Base-by-base conservation (phyloP, 2,113 vertebrate genomes). In the Leuciscus idus region DNA sequence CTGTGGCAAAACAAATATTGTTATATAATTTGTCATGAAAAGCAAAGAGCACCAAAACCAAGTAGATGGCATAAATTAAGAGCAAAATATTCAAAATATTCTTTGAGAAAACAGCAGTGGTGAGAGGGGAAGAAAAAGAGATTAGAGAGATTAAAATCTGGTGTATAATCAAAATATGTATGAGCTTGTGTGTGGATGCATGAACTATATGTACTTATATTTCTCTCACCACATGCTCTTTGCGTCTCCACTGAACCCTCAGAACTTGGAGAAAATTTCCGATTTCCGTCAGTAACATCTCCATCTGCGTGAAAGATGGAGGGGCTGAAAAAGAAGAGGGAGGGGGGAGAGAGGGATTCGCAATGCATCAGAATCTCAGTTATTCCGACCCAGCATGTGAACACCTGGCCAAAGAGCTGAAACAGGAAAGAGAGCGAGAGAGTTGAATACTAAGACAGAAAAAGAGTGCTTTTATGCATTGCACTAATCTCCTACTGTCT, bases 221-320 rank as follows among this genome's bases (percentile, higher is more conserved):
- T 21, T 28, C 84, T 83, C 92, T 96, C 84, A 97, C 96, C 96
- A 2, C 96, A 97, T 57, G 95, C 95, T 90, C 96, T 96, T 87
- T 96, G 95, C 52, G 95, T 92, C 43, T 96, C 96, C 19, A 95
- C 89, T 1, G 96, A 95, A 1, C 95, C 94, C 78, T 97, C 97
- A 0, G 96, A 96, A 90, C 91, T 96, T 39, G 96, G 96, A 36
- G 96, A 97, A 30, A 95, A 96, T 88, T 96, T 96, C 83, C 93
- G 94, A 70, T 92, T 94, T 46, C 94, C 96, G n/a, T 96, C 96
- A 0, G 93, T 92, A 33, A 95, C 87, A 39, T 96, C 95, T 72
- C 93, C 95, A 87, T 96, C 96, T 68, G 95, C 94, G 90, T 95
- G 95, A 81, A 96, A 96, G 86, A 97, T 95, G 15, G 96, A 92